Evolutionary conservation across 2,888 invertebrate species (phyloP), one percentile per base, ranked within the genome.

Genomic region (Tetranychus truncatus): DNA sequence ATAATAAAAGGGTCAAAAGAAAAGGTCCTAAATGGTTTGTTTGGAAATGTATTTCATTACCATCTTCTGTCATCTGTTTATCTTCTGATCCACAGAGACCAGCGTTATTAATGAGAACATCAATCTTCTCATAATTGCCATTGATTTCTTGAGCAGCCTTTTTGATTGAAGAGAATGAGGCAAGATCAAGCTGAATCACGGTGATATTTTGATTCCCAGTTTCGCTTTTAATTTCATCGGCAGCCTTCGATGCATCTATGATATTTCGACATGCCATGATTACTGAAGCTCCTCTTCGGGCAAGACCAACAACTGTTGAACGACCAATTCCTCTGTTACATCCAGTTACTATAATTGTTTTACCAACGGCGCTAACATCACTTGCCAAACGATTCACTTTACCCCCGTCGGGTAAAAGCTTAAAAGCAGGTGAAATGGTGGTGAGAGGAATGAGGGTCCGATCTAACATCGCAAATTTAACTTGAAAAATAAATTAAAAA

Each of bases 181-280:
- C 80, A 72, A 85, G 80, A 78, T 85, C 84, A 46, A 84, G 80
- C 71, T 81, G 81, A 73, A 83, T 82, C n/a, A 79, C 78, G 6
- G 85, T 81, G 79, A 89, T 89, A 15, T 75, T 78, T 76, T 82
- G 82, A 71, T 78, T 80, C 2, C 82, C 81, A 44, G 79, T 78
- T n/a, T 78, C 74, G 9, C 11, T 15, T 1, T 80, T 78, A 7
- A 83, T 82, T 67, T 81, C 80, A 9, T 80, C 75, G 21, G 79
- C 78, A 2, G 88, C 86, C 81, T 87, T 86, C 80, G 88, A 88
- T 7, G 91, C 92, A 1, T 86, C 85, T 73, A 88, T 88, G 79
- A 89, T 79, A 81, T 91, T 90, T 78, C 92, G 85, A 82, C 93
- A 93, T 0, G 91, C 93, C 88, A 94, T 88, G 77, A 93, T 89